Conservation (phyloP, 1,140 invertebrate species). For the Chymomyza costata region DNA sequence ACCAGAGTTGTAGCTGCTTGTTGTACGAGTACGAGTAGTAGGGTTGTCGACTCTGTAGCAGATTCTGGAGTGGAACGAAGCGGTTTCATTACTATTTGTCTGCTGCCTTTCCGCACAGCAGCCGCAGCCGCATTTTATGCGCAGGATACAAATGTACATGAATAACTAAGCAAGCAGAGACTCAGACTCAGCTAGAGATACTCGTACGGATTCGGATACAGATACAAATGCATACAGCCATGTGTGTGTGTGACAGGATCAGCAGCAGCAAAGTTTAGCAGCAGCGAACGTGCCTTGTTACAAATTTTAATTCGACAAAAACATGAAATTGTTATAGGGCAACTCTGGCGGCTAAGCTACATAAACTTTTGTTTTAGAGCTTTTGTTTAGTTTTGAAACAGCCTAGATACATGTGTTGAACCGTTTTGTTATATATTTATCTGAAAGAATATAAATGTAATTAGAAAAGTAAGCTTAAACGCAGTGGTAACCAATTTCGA, state of each 20-base stretch:
- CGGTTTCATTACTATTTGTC: conserved; percentile 73
- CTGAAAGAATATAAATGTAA: too few relatives aligned
- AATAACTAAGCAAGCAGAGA: conserved; percentile 59
- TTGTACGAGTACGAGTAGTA: conserved; percentile 51
- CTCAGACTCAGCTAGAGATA: not conserved
- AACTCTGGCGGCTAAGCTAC: conserved; percentile 36
- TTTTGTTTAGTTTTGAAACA: conserved; percentile 6
- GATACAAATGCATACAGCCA: conserved; percentile 9
- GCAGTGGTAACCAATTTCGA: too few relatives aligned
- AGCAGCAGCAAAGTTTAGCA: conserved; percentile 53
- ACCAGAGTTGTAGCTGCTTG: too few relatives aligned
- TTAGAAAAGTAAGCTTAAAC: too few relatives aligned
- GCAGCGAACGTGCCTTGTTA: conserved; percentile 63
- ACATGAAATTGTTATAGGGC: conserved; percentile 69
- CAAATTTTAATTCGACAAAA: conserved; percentile 73
- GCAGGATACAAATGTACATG: conserved; percentile 72
- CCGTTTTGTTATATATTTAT: too few relatives aligned
- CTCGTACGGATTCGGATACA: too few relatives aligned
- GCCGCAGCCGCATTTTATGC: conserved; percentile 73
- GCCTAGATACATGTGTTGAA: too few relatives aligned
- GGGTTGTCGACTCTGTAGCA: conserved; percentile 21
- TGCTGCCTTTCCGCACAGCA: conserved; percentile 74
- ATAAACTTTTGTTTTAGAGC: conserved; percentile 30
- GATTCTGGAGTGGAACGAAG: too few relatives aligned
- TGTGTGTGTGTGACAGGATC: conserved; percentile 37